phyloP scores from a whole-genome alignment of 64 coral and sea anemone species.

The Pachyseris speciosa region DNA sequence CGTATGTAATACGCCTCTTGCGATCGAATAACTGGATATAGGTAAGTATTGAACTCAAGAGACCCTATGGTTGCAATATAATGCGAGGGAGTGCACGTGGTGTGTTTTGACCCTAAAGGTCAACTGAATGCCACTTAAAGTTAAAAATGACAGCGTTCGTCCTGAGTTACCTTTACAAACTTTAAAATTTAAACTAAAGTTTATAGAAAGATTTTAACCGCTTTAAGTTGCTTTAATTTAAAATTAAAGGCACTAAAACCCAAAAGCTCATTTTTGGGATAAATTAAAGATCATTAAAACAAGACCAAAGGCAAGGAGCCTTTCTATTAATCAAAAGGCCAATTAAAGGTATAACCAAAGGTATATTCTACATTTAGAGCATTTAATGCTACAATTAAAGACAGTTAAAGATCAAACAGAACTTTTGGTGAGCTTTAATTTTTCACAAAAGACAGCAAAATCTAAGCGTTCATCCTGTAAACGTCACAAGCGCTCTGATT shows the following conservation, averaged over 20 bases:
- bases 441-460: conserved; percentile 49
- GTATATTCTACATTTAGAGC: background rate
- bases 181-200: background rate
- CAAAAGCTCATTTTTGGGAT: conserved; percentile 4
- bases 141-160: background rate
- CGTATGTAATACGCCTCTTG: conserved; percentile 11
- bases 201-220: conserved; percentile 9
- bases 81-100: conserved; percentile 3
- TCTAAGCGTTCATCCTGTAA: conserved; percentile 12
- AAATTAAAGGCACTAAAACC: conserved; percentile 13
- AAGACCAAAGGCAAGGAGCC: background rate
- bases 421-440: conserved; percentile 51
- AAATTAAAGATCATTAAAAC: conserved; percentile 26
- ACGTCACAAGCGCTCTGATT: no score
- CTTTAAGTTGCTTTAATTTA: conserved; percentile 19
- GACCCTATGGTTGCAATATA: conserved; percentile 3
- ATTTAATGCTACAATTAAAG: conserved; percentile 41
- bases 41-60: background rate
- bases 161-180: background rate
- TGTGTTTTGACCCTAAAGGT: conserved; percentile 19
- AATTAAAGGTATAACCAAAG: conserved; percentile 15
- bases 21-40: conserved; percentile 9
- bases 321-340: background rate
- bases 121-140: conserved; percentile 19
- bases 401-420: conserved; percentile 39